Evolutionary conservation across 2,113 vertebrate genomes (phyloP).

Genomic region (Phainopepla nitens): DNA sequence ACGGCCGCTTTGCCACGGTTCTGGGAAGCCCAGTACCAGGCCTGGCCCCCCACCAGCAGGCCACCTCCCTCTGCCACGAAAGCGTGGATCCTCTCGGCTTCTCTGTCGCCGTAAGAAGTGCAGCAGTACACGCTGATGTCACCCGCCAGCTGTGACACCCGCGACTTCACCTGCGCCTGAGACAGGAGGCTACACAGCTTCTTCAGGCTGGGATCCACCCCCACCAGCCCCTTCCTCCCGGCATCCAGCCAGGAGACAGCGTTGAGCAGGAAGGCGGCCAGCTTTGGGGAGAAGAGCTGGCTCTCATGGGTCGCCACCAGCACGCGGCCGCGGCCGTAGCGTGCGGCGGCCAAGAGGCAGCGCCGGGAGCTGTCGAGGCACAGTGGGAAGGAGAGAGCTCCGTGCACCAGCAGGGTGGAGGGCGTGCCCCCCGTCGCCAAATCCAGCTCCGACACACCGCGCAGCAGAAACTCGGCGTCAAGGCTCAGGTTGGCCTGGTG

Average conservation of each 20-base stretch:
- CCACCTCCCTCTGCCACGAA: slow-evolving; percentile 76
- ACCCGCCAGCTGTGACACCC: slow-evolving; percentile 22
- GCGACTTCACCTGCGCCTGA: neutral
- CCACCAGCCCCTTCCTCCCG: slow-evolving; percentile 60
- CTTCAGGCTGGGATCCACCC: slow-evolving; percentile 52
- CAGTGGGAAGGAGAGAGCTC: slow-evolving; percentile 62
- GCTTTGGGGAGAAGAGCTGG: slow-evolving; percentile 44
- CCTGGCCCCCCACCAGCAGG: slow-evolving; percentile 70
- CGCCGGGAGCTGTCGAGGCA: slow-evolving; percentile 55
- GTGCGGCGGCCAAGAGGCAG: slow-evolving; percentile 67
- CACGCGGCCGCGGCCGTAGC: slow-evolving; percentile 66
- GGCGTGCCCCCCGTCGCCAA: slow-evolving; percentile 47
- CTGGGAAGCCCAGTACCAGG: slow-evolving; percentile 75
- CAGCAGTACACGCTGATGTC: slow-evolving; percentile 72
- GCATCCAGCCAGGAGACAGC: slow-evolving; percentile 71
- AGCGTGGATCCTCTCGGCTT: slow-evolving; percentile 47
- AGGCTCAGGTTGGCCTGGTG: slow-evolving; percentile 54
- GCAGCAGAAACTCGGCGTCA: slow-evolving; percentile 57
- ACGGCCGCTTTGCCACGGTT: slow-evolving; percentile 47
- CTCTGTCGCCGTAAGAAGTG: slow-evolving; percentile 9
- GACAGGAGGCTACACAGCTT: slow-evolving; percentile 38
- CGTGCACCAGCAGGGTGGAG: slow-evolving; percentile 68
- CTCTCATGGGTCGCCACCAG: slow-evolving; percentile 67
- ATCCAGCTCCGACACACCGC: slow-evolving; percentile 54
- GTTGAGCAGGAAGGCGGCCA: slow-evolving; percentile 67